Evolutionary conservation across 2,888 invertebrate genomes (phyloP).

Genomic region (Dromius quadrimaculatus): DNA sequence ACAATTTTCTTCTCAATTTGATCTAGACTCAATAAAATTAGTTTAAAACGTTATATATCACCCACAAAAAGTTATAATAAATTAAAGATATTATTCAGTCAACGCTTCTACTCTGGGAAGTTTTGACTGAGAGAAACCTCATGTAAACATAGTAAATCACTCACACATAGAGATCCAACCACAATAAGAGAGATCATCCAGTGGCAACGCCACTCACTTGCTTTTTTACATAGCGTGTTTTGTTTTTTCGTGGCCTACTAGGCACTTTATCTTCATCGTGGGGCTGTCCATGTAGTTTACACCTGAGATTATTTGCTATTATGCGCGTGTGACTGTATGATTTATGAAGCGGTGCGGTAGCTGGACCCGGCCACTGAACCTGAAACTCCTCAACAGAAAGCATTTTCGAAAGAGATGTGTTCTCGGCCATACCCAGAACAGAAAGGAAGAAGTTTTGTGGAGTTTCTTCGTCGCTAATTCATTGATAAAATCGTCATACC

Average conservation of each 20-base stretch:
- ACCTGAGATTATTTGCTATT: constrained; percentile 49
- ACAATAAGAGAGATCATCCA: constrained; percentile 11
- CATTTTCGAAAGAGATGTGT: constrained; percentile 11
- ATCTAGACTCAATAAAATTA: too few relatives aligned
- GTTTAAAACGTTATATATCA: too few relatives aligned
- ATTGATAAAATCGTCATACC: too few relatives aligned
- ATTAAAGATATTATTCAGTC: too few relatives aligned
- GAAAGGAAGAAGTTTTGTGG: too few relatives aligned
- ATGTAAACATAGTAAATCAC: constrained; percentile 3
- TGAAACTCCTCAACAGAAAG: not conserved
- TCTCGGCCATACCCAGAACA: not conserved
- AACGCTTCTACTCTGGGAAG: too few relatives aligned
- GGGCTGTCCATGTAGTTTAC: constrained; percentile 45
- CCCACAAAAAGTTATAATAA: too few relatives aligned
- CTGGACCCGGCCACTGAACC: constrained; percentile 2
- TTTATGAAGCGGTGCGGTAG: constrained; percentile 45
- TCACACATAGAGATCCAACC: not conserved
- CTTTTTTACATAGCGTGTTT: constrained; percentile 13
- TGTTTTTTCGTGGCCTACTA: constrained; percentile 12
- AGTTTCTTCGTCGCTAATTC: too few relatives aligned
- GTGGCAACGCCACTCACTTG: not conserved
- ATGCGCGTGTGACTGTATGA: constrained; percentile 43
- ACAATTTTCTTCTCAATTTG: too few relatives aligned
- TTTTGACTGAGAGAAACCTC: too few relatives aligned
- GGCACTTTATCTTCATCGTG: constrained; percentile 41